Percentiles rank a stretch among this genome's conserved stretches.
Evolutionary conservation across 2,888 invertebrate genomes (phyloP).

Genomic region (Leuctra nigra): DNA sequence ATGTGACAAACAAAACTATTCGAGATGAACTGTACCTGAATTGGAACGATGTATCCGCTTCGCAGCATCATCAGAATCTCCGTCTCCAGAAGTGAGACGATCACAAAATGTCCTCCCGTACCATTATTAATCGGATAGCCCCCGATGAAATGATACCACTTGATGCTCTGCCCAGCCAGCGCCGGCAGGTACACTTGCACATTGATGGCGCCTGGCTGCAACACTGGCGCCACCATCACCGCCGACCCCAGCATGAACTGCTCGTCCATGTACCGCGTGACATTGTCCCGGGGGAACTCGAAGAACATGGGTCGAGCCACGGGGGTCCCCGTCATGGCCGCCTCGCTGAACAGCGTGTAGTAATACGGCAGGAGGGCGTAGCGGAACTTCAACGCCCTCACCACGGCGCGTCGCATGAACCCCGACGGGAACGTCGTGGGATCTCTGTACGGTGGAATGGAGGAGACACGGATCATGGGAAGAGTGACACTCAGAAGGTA

Average conservation of each 20-base stretch:
- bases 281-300: slow-evolving; percentile 47
- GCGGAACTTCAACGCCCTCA: slow-evolving; percentile 43
- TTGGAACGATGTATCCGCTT: slow-evolving; percentile 25
- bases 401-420: slow-evolving; percentile 41
- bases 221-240: slow-evolving; percentile 52
- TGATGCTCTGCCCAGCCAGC: slow-evolving; percentile 38
- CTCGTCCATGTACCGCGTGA: slow-evolving; percentile 43
- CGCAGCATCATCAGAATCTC: slow-evolving; percentile 23
- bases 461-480: slow-evolving; percentile 51
- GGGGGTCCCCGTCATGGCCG: slow-evolving; percentile 39
- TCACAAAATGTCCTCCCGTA: slow-evolving; percentile 1
- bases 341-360: slow-evolving; percentile 46
- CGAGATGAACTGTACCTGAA: slow-evolving; percentile 20
- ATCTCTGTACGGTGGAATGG: slow-evolving; percentile 41
- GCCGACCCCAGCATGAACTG: slow-evolving; percentile 57
- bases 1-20: too few relatives aligned
- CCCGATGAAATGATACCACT: slow-evolving; percentile 29
- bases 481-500: slow-evolving; percentile 57
- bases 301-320: slow-evolving; percentile 57
- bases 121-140: slow-evolving; percentile 21
- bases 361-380: slow-evolving; percentile 52
- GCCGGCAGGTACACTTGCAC: slow-evolving; percentile 47
- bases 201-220: slow-evolving; percentile 43
- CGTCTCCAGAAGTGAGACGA: neutral
- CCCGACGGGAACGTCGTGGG: slow-evolving; percentile 43